Percentiles rank a stretch among this genome's conserved stretches.
These are phyloP conservation scores for Diplazon laetatorius DNA, from an alignment of 2,888 invertebrate genomes.

Conservation along the genomic window DNA sequence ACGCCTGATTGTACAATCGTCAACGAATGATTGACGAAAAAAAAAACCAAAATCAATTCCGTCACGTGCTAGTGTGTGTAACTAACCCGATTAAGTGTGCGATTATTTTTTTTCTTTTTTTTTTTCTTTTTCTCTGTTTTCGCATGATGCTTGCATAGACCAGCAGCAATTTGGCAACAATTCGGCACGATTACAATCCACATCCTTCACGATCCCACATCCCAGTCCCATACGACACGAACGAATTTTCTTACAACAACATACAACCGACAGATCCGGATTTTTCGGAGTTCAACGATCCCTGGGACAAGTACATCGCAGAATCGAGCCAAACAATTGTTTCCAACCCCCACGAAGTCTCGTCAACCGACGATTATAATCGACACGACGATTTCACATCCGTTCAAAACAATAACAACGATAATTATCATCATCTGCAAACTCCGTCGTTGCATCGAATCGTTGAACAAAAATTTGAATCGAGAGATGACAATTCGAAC, in stretches of 20 bases:
- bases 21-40: neutral
- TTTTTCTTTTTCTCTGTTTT: constrained; percentile 77
- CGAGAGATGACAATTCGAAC: neutral
- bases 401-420: neutral
- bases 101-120: constrained; percentile 69
- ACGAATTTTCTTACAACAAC: constrained; percentile 66
- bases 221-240: constrained; percentile 60
- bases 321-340: constrained; percentile 20
- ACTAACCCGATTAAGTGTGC: constrained; percentile 80
- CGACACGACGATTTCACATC: neutral
- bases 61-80: constrained; percentile 69
- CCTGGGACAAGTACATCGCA: constrained; percentile 89
- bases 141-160: constrained; percentile 82
- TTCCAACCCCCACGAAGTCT: neutral
- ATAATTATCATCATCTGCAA: neutral
- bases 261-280: constrained; percentile 68
- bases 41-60: constrained; percentile 72
- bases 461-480: neutral
- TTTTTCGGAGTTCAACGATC: constrained; percentile 85
- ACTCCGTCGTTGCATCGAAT: neutral
- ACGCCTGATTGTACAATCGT: neutral
- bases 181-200: constrained; percentile 77
- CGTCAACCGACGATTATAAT: neutral
- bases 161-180: constrained; percentile 80
- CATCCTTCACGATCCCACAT: constrained; percentile 42